Base-by-base conservation (phyloP, 2,888 invertebrate species). In the Heliconius charithonia region DNA sequence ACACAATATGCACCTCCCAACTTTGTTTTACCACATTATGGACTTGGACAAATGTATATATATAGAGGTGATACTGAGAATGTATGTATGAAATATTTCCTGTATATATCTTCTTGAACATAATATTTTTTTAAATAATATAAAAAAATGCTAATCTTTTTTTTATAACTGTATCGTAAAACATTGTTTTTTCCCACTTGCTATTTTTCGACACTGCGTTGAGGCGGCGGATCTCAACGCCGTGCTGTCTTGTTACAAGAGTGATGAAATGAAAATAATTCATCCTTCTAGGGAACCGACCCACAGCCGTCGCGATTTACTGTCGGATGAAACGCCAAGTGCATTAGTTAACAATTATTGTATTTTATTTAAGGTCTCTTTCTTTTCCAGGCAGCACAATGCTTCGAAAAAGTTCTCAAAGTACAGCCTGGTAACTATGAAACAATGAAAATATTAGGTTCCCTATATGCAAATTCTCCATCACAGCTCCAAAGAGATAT, bases 31-130 rank as follows among this genome's bases (percentile, higher is more conserved):
- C 99, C 99, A 0, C 98, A 99, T 93, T 99, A 98, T 92, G 99
- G 99, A 0, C 95, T 99, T 0, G 99, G 99, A 0, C 99, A 99
- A 92, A 99, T 99, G 99, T 99, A 99, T 89, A 99, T 99, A 83
- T 98, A 99, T 89, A 96, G 99, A 88, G 98, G 98, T 0, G 99
- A 99, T 88, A 97, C 97, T 1, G 99, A 99, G 92, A 98, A 98
- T 93, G 98, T 97, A 95, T 96, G 96, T 94, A 56, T 37, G 19
- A 62, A 56, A 16, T 3, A 4, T 16, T 29, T 59, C n/a, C 10
- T 59, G 51, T 22, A 51, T 51, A 51, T 22, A 22, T 2, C 12
- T 41, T 41, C 13, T 41, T 41, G 3, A 37, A 37, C 32, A 37
- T 1, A 41, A 0, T 41, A 13, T 41, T 12, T 41, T 41, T 41